Conservation (phyloP, 2,113 vertebrate genomes). For the Limanda limanda region DNA sequence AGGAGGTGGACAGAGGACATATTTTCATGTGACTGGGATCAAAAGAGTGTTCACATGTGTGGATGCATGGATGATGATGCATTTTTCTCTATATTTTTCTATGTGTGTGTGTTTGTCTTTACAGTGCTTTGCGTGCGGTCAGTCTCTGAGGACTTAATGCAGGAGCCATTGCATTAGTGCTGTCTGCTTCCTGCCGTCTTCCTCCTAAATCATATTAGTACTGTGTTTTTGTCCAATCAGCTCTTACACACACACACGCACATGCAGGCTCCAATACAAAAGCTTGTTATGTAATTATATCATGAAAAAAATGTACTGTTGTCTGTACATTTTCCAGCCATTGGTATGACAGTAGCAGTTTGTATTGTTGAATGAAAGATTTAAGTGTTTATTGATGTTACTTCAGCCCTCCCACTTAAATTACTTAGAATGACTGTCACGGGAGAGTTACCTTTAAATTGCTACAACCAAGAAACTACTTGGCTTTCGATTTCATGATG, state of each 20-base stretch:
- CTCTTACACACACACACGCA: conserved; percentile 28
- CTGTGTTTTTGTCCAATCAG: conserved; percentile 70
- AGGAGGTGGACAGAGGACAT: conserved; percentile 54
- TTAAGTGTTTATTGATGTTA: no score
- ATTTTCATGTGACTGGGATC: conserved; percentile 41
- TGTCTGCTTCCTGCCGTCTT: conserved; percentile 75
- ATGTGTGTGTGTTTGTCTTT: conserved; percentile 7
- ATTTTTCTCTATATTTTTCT: not conserved
- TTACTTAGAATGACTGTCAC: no score
- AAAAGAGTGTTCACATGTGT: not conserved
- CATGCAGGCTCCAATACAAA: not conserved
- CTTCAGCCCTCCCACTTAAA: no score
- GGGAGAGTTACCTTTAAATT: no score
- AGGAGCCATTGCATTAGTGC: conserved; percentile 74
- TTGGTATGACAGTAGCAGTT: not conserved
- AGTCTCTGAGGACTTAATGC: conserved; percentile 65
- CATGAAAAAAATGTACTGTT: conserved; percentile 3
- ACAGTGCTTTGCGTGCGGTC: conserved; percentile 56
- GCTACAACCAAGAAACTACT: no score
- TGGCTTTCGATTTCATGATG: no score
- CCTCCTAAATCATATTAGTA: conserved; percentile 73
- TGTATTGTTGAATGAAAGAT: not conserved
- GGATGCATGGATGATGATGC: conserved; percentile 20
- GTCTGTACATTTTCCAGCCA: not conserved
- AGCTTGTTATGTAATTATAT: not conserved